Percentiles rank a stretch among this genome's conserved stretches.
Conservation (phyloP, 2,888 invertebrate species). For the Thyatira batis region DNA sequence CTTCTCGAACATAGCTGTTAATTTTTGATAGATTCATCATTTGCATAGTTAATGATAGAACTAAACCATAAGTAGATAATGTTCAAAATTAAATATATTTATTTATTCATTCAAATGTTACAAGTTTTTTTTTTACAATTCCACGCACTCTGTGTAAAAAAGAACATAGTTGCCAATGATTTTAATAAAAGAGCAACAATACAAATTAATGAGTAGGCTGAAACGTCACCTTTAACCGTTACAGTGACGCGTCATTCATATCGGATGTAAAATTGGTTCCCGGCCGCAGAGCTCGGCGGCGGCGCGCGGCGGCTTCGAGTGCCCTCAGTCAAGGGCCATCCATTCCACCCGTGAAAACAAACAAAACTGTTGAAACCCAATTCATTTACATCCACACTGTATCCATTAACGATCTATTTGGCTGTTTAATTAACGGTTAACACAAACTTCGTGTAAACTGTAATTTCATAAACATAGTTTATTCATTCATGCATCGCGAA, state of each 20-base stretch:
- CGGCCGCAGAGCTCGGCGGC: conserved; percentile 8
- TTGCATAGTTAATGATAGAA: too few species aligned
- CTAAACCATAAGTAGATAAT: too few species aligned
- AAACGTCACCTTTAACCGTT: conserved; percentile 12
- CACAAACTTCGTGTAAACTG: conserved; percentile 2
- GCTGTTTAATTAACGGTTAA: conserved; percentile 33
- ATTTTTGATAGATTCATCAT: too few species aligned
- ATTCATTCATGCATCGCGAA: neutral
- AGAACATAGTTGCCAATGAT: too few species aligned
- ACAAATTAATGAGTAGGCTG: conserved; percentile 22
- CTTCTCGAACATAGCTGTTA: too few species aligned
- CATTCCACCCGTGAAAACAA: conserved; percentile 40
- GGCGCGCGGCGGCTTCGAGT: conserved; percentile 13
- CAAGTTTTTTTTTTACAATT: too few species aligned
- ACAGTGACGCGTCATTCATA: conserved; percentile 19
- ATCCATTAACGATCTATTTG: conserved; percentile 47
- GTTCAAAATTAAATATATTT: too few species aligned
- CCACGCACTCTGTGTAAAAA: too few species aligned
- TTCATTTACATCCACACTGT: conserved; percentile 54
- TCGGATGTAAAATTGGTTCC: conserved; percentile 36
- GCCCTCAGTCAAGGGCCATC: conserved; percentile 35
- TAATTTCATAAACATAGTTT: conserved; percentile 4
- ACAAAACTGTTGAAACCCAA: conserved; percentile 49
- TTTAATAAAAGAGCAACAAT: conserved; percentile 4
- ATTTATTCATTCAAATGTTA: too few species aligned